Evolutionary conservation across 2,797 vertebrate genomes (phyloP).

Genomic region (Sylvia borin): DNA sequence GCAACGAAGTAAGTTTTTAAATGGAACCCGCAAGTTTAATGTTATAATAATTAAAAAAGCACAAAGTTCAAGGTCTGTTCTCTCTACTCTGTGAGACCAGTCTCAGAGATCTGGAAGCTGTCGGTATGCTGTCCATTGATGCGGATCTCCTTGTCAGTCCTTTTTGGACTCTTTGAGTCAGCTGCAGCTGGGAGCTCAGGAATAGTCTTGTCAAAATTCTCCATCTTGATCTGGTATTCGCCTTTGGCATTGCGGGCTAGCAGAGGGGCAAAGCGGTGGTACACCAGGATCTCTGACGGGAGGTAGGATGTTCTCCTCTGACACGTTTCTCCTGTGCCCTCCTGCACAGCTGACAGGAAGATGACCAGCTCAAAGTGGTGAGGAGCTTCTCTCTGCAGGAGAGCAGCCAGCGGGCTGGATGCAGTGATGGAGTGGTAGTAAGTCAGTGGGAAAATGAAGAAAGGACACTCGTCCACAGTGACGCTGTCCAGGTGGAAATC

Average conservation of each 20-base stretch:
- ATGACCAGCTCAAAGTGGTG: constrained; percentile 91
- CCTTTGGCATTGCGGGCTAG: constrained; percentile 82
- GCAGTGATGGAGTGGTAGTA: constrained; percentile 88
- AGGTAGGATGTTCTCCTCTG: constrained; percentile 96
- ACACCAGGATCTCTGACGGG: constrained; percentile 89
- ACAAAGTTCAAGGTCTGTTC: constrained; percentile 39
- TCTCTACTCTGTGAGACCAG: constrained; percentile 75
- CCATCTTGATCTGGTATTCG: constrained; percentile 86
- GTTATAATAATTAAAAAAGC: constrained; percentile 59
- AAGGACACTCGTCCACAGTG: constrained; percentile 84
- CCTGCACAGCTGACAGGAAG: constrained; percentile 92
- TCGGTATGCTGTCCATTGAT: constrained; percentile 86
- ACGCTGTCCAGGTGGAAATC: constrained; percentile 89
- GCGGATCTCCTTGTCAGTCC: constrained; percentile 88
- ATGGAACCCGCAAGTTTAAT: constrained; percentile 57
- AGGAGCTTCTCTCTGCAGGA: constrained; percentile 81
- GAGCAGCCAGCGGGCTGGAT: constrained; percentile 85
- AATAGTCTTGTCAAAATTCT: constrained; percentile 88
- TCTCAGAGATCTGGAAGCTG: constrained; percentile 81
- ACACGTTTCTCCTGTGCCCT: constrained; percentile 91
- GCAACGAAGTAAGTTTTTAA: constrained; percentile 39
- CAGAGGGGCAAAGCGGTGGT: constrained; percentile 84
- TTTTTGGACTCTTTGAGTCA: constrained; percentile 76
- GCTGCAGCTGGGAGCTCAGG: constrained; percentile 74
- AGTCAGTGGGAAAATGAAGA: constrained; percentile 93